Conservation (phyloP, 2,888 invertebrate species). For the Caenorhabditis plicata region DNA sequence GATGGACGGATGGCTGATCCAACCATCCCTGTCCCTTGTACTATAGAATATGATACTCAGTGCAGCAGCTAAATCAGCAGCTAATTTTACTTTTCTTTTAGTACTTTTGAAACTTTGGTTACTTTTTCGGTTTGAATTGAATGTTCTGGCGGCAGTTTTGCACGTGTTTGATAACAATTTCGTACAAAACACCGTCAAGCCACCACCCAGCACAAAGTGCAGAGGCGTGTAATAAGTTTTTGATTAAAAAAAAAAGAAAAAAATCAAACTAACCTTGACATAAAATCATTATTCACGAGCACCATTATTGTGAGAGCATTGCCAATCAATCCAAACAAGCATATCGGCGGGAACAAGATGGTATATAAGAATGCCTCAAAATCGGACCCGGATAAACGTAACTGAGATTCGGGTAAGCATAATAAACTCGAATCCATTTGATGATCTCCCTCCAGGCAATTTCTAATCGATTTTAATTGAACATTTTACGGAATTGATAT, state of each 20-base stretch:
- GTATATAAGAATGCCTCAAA: constrained; percentile 53
- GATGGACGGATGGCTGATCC: no score
- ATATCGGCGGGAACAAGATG: constrained; percentile 40
- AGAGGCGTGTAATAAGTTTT: background rate
- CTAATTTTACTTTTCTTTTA: no score
- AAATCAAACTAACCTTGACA: constrained; percentile 41
- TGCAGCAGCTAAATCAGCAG: no score
- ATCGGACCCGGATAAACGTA: constrained; percentile 48
- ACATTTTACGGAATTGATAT: background rate
- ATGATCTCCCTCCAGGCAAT: no score
- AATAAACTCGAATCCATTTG: constrained; percentile 26
- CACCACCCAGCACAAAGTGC: no score
- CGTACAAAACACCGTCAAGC: no score
- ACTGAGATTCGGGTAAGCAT: constrained; percentile 46
- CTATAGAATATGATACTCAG: no score
- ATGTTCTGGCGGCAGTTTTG: no score
- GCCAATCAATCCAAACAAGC: constrained; percentile 52
- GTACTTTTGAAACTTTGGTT: background rate
- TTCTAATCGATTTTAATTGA: constrained; percentile 2
- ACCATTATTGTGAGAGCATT: constrained; percentile 53
- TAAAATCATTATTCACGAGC: constrained; percentile 52
- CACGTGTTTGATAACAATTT: no score
- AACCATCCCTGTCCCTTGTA: no score
- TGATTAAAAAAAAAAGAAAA: background rate
- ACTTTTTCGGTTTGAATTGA: no score